Conservation (phyloP, 2,113 vertebrate species). For the Plecturocebus donacophilus region DNA sequence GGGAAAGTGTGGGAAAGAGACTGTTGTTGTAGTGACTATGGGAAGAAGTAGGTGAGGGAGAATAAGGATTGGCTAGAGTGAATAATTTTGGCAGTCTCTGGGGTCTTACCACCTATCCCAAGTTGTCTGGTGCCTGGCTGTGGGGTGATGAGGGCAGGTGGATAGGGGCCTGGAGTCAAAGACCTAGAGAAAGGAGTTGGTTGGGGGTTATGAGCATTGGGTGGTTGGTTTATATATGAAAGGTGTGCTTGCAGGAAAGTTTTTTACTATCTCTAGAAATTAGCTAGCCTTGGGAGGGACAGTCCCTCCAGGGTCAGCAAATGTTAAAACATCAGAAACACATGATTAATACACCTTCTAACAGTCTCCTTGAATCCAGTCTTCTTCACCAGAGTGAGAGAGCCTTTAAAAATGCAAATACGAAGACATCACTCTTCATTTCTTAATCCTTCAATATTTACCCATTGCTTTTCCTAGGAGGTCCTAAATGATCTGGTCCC, state of each 20-base stretch:
- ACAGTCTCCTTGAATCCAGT: not conserved
- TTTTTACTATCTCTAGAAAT: not conserved
- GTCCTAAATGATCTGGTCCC: not conserved
- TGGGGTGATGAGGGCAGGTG: not conserved
- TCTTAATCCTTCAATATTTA: not conserved
- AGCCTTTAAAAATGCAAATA: not conserved
- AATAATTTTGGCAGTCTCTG: not conserved
- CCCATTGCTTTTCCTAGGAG: not conserved
- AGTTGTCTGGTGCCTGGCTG: not conserved
- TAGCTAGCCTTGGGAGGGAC: not conserved
- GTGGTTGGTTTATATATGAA: not conserved
- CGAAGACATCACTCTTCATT: not conserved
- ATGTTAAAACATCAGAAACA: not conserved
- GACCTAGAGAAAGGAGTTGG: not conserved
- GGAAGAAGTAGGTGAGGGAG: not conserved
- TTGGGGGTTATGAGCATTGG: not conserved
- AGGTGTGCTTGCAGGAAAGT: not conserved
- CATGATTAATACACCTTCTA: not conserved
- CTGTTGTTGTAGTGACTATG: not conserved
- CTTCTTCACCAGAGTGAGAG: not conserved
- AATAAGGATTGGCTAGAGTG: not conserved
- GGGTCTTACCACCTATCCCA: not conserved
- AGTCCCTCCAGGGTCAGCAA: not conserved
- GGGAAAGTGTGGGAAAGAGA: not conserved
- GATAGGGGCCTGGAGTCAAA: not conserved